Conservation (phyloP, 2,113 vertebrate species). For the Mustela lutreola region DNA sequence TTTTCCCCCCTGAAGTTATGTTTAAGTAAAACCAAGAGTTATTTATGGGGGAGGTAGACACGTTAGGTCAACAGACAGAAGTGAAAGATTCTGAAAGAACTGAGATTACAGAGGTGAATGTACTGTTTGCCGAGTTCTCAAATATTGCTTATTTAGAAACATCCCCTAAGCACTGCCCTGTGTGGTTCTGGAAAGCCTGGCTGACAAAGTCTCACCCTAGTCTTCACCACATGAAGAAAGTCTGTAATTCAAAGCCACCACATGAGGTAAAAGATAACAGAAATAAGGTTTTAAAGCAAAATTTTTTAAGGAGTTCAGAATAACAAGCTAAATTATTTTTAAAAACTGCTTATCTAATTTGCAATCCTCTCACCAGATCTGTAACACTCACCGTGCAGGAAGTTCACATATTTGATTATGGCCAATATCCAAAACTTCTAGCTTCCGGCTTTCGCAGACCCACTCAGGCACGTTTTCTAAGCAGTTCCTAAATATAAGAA, state of each 20-base stretch:
- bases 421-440: constrained; percentile 96
- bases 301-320: constrained; percentile 45
- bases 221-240: constrained; percentile 62
- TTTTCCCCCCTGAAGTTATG: not conserved
- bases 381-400: constrained; percentile 92
- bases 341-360: constrained; percentile 48
- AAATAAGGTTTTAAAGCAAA: constrained; percentile 67
- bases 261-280: constrained; percentile 72
- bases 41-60: constrained; percentile 30
- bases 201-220: constrained; percentile 63
- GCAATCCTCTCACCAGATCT: constrained; percentile 43
- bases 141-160: constrained; percentile 63
- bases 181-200: constrained; percentile 63
- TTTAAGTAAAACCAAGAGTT: not conserved
- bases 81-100: constrained; percentile 20
- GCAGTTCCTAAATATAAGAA: constrained; percentile 90
- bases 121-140: not conserved
- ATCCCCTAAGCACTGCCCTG: constrained; percentile 19
- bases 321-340: constrained; percentile 74
- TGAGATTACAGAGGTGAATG: not conserved
- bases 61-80: not conserved
- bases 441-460: constrained; percentile 95
- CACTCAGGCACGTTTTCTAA: constrained; percentile 96
- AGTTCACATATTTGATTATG: constrained; percentile 96
- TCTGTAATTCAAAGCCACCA: constrained; percentile 19